Evolutionary conservation across 1,140 invertebrate species (phyloP), one percentile per base, ranked within the genome.

Genomic region (Drosophila nikananu): DNA sequence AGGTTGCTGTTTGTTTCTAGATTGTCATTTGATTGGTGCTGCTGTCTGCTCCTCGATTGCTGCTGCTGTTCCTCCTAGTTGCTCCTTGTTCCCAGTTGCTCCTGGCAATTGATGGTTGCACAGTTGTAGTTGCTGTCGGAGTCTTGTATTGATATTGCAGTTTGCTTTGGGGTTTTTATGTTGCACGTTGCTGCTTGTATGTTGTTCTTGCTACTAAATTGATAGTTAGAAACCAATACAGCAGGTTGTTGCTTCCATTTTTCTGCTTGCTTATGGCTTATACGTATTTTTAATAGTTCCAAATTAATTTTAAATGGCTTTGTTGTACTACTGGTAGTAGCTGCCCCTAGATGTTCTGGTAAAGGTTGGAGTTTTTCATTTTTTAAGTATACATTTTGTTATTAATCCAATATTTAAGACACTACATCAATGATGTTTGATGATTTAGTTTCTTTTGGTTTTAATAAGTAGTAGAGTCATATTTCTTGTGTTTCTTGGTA

Each of bases 1-100:
- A 9, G 35, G 37, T 42, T 65, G 48, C 27, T 54, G 30, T 41
- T 41, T 62, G 44, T 48, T 37, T 25, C 9, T 35, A 35, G 58
- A 35, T 66, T 63, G 27, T n/a, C 32, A 8, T 42, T 62, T 23
- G 27, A n/a, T 61, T 32, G 17, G 13, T 35, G 15, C 12, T 61
- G 27, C 15, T 52, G 15, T 15, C 51, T 49, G 23, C 21, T 9
- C 1, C 23, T 25, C 8, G 15, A 49, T 25, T 48, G n/a, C 4
- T 15, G 17, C 2, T 48, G 19, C 30, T n/a, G 1, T 30, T 42
- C 4, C 25, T n/a, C 17, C n/a, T 21, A 21, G n/a, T 17, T 35
- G 32, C 32, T 35, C 10, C 32, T 49, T 49, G 9, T 13, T 59
- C 1, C 13, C 12, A 9, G 15, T 25, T 58, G 55, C 55, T 48